phyloP scores from a whole-genome alignment of 2,113 vertebrate species.

The Ictalurus furcatus region DNA sequence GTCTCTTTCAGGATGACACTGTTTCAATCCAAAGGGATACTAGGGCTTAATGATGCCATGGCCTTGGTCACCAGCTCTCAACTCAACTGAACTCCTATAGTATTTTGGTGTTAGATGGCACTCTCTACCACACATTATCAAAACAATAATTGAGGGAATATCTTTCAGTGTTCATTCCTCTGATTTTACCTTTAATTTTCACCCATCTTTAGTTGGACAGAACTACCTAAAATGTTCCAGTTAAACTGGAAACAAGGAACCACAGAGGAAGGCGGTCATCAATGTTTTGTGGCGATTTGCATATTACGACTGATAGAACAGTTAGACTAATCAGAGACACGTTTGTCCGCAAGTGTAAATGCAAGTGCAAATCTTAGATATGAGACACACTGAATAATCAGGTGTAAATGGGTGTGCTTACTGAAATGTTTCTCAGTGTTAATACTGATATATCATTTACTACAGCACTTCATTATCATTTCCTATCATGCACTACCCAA shows the following conservation, averaged over 20 bases:
- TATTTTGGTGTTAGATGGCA: not conserved
- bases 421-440: not conserved
- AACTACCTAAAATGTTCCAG: not conserved
- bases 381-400: not conserved
- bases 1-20: not conserved
- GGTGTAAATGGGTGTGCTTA: not conserved
- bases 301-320: not conserved
- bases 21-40: not conserved
- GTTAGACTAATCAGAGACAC: not conserved
- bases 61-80: not conserved
- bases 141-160: too few relatives aligned
- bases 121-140: too few relatives aligned
- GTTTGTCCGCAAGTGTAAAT: not conserved
- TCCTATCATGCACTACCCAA: not conserved
- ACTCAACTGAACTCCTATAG: too few relatives aligned
- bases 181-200: not conserved
- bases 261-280: not conserved
- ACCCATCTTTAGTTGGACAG: not conserved
- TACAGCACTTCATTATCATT: not conserved
- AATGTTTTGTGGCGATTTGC: not conserved
- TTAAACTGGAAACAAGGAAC: not conserved
- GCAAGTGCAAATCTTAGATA: not conserved
- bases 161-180: not conserved
- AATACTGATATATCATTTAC: not conserved
- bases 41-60: not conserved